These are phyloP conservation scores for Tachyglossus aculeatus DNA, from an alignment of 2,797 vertebrate species.

Conservation along the genomic window DNA sequence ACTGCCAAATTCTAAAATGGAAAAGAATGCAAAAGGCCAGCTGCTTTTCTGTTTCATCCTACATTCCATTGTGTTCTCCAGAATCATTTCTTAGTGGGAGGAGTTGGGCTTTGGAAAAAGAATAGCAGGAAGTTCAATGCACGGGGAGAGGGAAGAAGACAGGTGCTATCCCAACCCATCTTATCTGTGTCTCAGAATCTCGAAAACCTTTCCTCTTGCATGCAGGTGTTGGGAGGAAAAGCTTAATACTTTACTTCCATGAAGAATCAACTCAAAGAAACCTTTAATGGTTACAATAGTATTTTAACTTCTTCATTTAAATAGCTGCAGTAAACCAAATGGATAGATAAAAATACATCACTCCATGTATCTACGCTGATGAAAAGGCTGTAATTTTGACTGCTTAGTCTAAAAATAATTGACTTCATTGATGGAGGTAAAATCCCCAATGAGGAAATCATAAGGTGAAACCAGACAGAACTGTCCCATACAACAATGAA, in stretches of 20 bases:
- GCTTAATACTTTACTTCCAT: too few relatives aligned
- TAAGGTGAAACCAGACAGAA: conserved; percentile 18
- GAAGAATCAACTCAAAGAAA: too few relatives aligned
- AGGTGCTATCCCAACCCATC: too few relatives aligned
- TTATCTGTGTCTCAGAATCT: too few relatives aligned
- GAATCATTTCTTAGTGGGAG: neutral
- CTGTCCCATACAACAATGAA: conserved; percentile 5
- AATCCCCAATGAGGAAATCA: conserved; percentile 7
- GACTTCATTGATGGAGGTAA: neutral
- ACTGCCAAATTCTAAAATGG: conserved; percentile 1
- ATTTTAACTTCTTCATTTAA: too few relatives aligned
- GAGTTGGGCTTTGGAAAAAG: neutral
- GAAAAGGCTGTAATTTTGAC: conserved; percentile 9
- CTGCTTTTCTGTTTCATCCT: neutral
- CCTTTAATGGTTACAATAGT: too few relatives aligned
- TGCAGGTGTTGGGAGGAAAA: too few relatives aligned
- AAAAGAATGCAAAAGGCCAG: conserved; percentile 26
- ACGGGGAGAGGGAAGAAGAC: neutral
- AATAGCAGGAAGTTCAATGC: conserved; percentile 2
- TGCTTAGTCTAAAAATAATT: conserved; percentile 32
- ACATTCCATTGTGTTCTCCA: neutral
- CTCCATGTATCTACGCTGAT: conserved; percentile 3
- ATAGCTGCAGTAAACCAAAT: too few relatives aligned
- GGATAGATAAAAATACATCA: conserved; percentile 23
- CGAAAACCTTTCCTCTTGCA: too few relatives aligned